A percentile compares a stretch with the other conserved stretches of the same genome.
These are phyloP conservation scores for Trachelus tabidus DNA, from an alignment of 2,888 invertebrate species.

Conservation along the genomic window DNA sequence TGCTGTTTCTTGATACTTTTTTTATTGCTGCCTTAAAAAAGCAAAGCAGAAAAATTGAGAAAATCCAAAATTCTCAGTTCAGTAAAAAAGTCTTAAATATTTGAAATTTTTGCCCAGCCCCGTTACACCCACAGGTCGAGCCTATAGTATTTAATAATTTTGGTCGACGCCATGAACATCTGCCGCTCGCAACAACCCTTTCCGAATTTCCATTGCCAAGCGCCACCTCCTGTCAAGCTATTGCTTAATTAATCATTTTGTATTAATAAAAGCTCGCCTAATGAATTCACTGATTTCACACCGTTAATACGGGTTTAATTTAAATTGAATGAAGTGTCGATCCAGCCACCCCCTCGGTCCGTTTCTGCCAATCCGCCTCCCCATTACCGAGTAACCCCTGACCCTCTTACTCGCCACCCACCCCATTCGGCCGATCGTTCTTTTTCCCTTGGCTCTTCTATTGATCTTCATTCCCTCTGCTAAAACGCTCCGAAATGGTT, in stretches of 20 bases:
- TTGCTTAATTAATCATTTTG: slow-evolving; percentile 63
- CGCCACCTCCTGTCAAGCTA: slow-evolving; percentile 26
- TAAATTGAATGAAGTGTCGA: slow-evolving; percentile 55
- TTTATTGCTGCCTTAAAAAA: neutral
- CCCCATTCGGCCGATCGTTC: slow-evolving; percentile 46
- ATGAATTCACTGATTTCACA: slow-evolving; percentile 59
- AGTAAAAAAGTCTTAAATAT: neutral
- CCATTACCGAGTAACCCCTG: slow-evolving; percentile 13
- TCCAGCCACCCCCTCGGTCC: slow-evolving; percentile 14
- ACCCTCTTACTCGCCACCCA: slow-evolving; percentile 22
- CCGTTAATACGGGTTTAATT: slow-evolving; percentile 61
- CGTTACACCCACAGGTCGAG: slow-evolving; percentile 23
- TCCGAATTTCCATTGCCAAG: slow-evolving; percentile 25
- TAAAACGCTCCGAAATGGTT: slow-evolving; percentile 50
- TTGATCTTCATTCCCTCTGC: slow-evolving; percentile 59
- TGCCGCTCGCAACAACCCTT: slow-evolving; percentile 54
- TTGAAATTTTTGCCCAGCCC: neutral
- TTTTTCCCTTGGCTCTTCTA: slow-evolving; percentile 57
- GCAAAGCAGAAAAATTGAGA: neutral
- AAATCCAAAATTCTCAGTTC: neutral
- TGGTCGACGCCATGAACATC: slow-evolving; percentile 61
- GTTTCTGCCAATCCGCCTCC: slow-evolving; percentile 6
- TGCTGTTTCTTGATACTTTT: neutral
- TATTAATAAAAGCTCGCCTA: slow-evolving; percentile 60
- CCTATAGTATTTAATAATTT: slow-evolving; percentile 62